phyloP scores from a whole-genome alignment of 2,797 vertebrate species.

The Margarornis squamiger region DNA sequence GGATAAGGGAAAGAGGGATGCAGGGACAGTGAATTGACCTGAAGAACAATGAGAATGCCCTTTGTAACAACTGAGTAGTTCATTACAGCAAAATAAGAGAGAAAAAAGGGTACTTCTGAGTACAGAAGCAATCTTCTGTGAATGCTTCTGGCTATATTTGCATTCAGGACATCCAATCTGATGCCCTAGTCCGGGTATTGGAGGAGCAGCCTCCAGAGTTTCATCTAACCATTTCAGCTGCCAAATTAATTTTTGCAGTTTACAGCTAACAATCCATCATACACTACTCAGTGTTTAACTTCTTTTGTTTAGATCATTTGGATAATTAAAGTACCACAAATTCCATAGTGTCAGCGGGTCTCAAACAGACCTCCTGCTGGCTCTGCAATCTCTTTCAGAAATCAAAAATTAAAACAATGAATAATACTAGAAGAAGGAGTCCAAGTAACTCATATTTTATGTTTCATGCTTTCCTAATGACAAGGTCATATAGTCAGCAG shows the following conservation, averaged over 20 bases:
- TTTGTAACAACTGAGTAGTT: background rate
- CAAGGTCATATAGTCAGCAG: constrained; percentile 44
- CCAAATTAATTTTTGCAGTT: constrained; percentile 39
- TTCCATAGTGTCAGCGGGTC: constrained; percentile 47
- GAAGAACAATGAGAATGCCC: background rate
- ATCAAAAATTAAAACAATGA: constrained; percentile 48
- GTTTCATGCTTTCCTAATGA: constrained; percentile 42
- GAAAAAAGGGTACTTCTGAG: background rate
- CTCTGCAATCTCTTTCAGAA: constrained; percentile 28
- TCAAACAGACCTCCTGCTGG: constrained; percentile 48
- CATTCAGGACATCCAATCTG: background rate
- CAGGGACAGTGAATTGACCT: background rate
- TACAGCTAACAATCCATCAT: constrained; percentile 43
- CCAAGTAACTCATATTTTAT: constrained; percentile 40
- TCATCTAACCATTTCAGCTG: background rate
- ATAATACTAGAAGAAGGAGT: constrained; percentile 9
- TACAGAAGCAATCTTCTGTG: background rate
- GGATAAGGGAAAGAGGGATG: background rate
- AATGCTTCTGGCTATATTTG: background rate
- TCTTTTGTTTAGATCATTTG: constrained; percentile 58
- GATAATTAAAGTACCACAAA: constrained; percentile 46
- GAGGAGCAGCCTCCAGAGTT: background rate
- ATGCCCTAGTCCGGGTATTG: background rate
- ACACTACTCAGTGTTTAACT: constrained; percentile 7
- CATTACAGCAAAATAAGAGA: background rate